A percentile compares a stretch with the other conserved stretches of the same genome.
Evolutionary conservation across 1,140 invertebrate genomes (phyloP).

Genomic region (Samia ricini): DNA sequence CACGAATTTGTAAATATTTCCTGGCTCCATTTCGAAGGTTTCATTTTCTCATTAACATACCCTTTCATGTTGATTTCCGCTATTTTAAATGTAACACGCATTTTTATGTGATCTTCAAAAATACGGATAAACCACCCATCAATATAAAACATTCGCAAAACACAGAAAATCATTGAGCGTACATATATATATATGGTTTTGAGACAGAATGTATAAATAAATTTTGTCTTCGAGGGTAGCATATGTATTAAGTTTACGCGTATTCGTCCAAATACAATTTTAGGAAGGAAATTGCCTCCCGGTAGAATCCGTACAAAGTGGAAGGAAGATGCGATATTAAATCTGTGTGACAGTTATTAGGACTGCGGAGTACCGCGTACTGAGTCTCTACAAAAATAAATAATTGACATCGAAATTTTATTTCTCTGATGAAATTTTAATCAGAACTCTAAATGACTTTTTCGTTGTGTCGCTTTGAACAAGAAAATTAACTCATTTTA

Average conservation of each 20-base stretch:
- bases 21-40: background rate
- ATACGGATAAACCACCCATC: constrained; percentile 10
- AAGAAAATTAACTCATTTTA: background rate
- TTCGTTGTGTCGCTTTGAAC: constrained; percentile 3
- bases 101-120: constrained; percentile 23
- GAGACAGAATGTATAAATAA: constrained; percentile 50
- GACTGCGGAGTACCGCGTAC: constrained; percentile 37
- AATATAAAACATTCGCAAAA: constrained; percentile 40
- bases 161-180: constrained; percentile 27
- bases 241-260: constrained; percentile 67
- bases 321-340: constrained; percentile 69
- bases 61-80: background rate
- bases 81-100: background rate
- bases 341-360: constrained; percentile 70
- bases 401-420: constrained; percentile 33
- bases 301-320: constrained; percentile 56
- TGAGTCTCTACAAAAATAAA: constrained; percentile 39
- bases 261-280: constrained; percentile 71
- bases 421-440: constrained; percentile 41
- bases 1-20: background rate
- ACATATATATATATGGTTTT: constrained; percentile 8
- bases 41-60: constrained; percentile 1
- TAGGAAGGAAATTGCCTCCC: constrained; percentile 68
- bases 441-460: constrained; percentile 26
- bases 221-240: constrained; percentile 57